These are phyloP conservation scores for Zelleria hepariella DNA, from an alignment of 2,888 invertebrate species.

Conservation along the genomic window DNA sequence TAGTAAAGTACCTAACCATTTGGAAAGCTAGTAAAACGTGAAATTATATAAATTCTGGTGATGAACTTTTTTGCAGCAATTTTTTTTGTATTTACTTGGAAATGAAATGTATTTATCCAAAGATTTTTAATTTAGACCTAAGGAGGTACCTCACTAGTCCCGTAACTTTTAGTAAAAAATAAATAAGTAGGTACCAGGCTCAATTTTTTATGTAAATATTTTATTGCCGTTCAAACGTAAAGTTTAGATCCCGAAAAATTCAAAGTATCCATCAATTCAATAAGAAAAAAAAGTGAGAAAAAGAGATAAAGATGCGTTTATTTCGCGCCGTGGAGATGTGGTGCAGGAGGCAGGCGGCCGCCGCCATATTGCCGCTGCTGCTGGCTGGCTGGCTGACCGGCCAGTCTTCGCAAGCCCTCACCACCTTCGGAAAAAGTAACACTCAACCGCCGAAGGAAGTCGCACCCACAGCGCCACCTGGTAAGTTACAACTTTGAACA, in stretches of 20 bases:
- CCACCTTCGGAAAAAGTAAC: constrained; percentile 79
- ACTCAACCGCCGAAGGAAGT: constrained; percentile 70
- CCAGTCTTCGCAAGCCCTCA: constrained; percentile 73
- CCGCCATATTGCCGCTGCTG: constrained; percentile 48
- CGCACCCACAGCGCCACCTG: constrained; percentile 69
- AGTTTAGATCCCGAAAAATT: background rate
- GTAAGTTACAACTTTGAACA: constrained; percentile 53
- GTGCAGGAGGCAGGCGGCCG: constrained; percentile 50
- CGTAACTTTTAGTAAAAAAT: too few relatives aligned
- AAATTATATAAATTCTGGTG: too few relatives aligned
- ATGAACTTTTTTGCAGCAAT: background rate
- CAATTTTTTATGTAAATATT: too few relatives aligned
- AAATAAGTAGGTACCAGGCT: too few relatives aligned
- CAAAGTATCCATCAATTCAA: background rate
- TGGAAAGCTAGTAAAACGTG: too few relatives aligned
- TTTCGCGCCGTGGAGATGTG: constrained; percentile 57
- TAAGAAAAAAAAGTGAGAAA: background rate
- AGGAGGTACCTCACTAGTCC: background rate
- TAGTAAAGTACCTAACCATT: too few relatives aligned
- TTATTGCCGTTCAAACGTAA: too few relatives aligned
- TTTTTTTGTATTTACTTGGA: background rate
- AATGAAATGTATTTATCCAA: background rate
- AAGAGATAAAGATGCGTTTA: constrained; percentile 30
- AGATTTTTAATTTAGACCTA: background rate
- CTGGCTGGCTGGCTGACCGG: constrained; percentile 56